Evolutionary conservation across 35 echinoderm and acorn worm genomes (phyloP), one percentile per base, ranked within the genome.

Genomic region (Ophiothrix spiculata): DNA sequence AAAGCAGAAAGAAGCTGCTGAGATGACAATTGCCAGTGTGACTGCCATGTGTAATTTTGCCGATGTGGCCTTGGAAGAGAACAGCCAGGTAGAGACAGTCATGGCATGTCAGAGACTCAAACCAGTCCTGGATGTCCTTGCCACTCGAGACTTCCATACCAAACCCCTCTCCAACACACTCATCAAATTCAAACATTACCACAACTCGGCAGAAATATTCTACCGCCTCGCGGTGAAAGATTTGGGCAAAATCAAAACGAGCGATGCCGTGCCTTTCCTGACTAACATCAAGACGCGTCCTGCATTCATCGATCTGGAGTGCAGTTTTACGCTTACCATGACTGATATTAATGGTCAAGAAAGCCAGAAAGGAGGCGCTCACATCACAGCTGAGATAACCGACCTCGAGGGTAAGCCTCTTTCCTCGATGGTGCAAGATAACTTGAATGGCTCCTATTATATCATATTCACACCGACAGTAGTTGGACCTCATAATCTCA

Each of bases 1-100:
- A 31, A 40, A 84, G 14, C 88, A 90, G 88, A 90, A 90, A 39
- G 88, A 90, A 54, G 88, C 81, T 21, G 81, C 88, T 36, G 81
- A 90, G 80, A 90, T 80, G 0, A 90, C 81, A 15, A 45, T 90
- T 36, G 69, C 88, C 16, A 40, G 46, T 80, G 76, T 90, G 56
- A 81, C 81, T 32, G 88, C 81, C 39, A 90, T 83, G 45, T 73
- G 80, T 13, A 80, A 90, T 73, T 90, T 74, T 41, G 81, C 88
- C 1, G 78, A 83, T 38, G 76, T 39, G 36, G 81, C 73, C 81
- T 76, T 77, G 37, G 42, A 84, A 35, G 15, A 60, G 10, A 60
- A 83, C 56, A 90, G 73, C 40, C 63, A 69, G 21, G 88, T 90
- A 37, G 81, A 82, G 33, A 38, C 81, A 2, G 81, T 64, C 15